Percentiles rank a stretch among this genome's conserved stretches.
phyloP scores from a whole-genome alignment of 2,888 invertebrate species.

The Caenorhabditis virilis region DNA sequence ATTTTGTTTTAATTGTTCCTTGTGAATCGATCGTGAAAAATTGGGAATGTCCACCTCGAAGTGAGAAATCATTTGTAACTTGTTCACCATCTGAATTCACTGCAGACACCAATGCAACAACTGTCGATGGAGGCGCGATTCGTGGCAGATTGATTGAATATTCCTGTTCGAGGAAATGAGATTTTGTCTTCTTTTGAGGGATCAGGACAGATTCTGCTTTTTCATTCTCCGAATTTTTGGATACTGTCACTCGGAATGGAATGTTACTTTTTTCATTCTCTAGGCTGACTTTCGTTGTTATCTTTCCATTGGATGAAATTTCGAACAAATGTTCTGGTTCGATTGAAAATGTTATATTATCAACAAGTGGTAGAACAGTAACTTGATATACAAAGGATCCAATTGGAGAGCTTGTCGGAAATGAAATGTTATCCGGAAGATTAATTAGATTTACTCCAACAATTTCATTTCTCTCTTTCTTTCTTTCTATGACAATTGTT shows the following conservation, averaged over 20 bases:
- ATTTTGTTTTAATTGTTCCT: constrained; percentile 12
- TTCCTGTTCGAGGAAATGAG: constrained; percentile 14
- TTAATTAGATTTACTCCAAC: constrained; percentile 9
- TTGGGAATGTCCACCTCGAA: constrained; percentile 17
- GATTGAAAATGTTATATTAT: constrained; percentile 3
- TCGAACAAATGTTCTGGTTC: constrained; percentile 22
- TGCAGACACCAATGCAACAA: constrained; percentile 18
- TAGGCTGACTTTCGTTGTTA: constrained; percentile 6
- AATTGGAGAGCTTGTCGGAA: constrained; percentile 11
- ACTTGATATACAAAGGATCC: constrained; percentile 19
- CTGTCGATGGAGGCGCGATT: constrained; percentile 2
- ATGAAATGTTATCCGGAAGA: constrained; percentile 8
- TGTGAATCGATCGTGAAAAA: constrained; percentile 14
- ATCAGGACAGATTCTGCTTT: constrained; percentile 2
- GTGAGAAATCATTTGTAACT: neutral
- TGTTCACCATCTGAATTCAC: constrained; percentile 4
- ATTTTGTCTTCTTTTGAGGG: neutral
- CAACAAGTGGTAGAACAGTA: constrained; percentile 9
- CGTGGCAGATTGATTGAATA: constrained; percentile 15
- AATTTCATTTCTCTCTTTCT: neutral
- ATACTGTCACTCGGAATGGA: constrained; percentile 7
- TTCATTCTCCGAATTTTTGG: neutral
- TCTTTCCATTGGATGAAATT: constrained; percentile 11
- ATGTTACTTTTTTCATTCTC: constrained; percentile 9
- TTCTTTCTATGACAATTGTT: constrained; percentile 15